Percentiles rank a stretch among this genome's conserved stretches.
Conservation (phyloP, 1,140 invertebrate genomes). For the Helicorthomorpha holstii region DNA sequence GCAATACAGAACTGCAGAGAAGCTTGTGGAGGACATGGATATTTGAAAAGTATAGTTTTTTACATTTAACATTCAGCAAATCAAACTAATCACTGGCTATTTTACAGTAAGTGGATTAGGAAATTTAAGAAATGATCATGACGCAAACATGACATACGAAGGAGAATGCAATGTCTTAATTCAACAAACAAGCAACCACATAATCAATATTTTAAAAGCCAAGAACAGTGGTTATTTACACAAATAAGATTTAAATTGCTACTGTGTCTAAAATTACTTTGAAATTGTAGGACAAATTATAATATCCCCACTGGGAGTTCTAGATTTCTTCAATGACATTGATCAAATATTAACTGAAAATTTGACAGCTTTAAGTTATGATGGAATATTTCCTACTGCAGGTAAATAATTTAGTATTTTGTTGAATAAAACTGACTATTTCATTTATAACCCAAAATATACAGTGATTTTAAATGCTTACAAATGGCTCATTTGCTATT, state of each 20-base stretch:
- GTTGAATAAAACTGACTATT: too few relatives aligned
- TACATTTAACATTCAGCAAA: background rate
- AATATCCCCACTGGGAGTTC: constrained; percentile 1
- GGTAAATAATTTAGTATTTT: too few relatives aligned
- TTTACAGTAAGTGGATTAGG: constrained; percentile 49
- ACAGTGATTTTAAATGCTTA: constrained; percentile 36
- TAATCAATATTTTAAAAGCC: constrained; percentile 27
- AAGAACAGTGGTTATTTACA: too few relatives aligned
- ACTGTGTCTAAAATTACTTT: too few relatives aligned
- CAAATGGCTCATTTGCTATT: constrained; percentile 61
- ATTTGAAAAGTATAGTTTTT: constrained; percentile 25
- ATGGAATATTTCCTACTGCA: background rate
- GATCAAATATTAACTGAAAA: background rate
- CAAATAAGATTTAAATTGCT: too few relatives aligned
- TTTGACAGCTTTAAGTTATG: background rate
- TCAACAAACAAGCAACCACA: constrained; percentile 85
- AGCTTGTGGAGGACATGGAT: constrained; percentile 33
- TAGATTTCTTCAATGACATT: background rate
- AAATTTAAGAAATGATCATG: constrained; percentile 67
- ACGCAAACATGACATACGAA: constrained; percentile 86
- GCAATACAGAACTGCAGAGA: constrained; percentile 67
- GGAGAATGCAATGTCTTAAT: constrained; percentile 90
- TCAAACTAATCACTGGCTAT: too few relatives aligned
- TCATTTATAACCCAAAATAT: too few relatives aligned
- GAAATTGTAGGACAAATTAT: background rate